Evolutionary conservation across 2,888 invertebrate genomes (phyloP), one percentile per base, ranked within the genome.

Genomic region (Sabellastarte sp.): DNA sequence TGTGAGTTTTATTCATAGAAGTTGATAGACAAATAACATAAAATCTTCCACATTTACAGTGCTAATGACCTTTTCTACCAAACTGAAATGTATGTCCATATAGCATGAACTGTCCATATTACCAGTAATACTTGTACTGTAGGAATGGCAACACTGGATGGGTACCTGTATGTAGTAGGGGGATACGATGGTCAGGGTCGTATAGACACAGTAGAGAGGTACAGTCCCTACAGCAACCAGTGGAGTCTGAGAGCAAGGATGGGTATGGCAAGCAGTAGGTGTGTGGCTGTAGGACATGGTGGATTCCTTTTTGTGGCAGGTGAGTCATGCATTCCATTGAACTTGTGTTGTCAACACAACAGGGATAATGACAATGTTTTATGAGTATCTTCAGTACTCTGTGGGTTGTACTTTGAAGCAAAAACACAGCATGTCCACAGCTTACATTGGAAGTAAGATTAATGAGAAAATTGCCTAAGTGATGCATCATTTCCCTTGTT

Each of bases 241-340:
- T 63, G 63, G 63, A 53, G 26, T 24, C 50, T 20, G 10, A 31
- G 26, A 10, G 24, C 33, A n/a, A 4, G n/a, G 32, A 55, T 64
- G 57, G 15, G 26, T 50, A 24, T 50, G 15, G 57, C 64, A 4
- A 32, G 60, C 32, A 64, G 60, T 32, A 20, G 64, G 15, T 60
- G 60, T 32, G 57, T 60, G 52, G 64, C 64, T 32, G 50, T 30
- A 20, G 50, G 64, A 2, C 20, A 20, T 31, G 50, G 60, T 50
- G 64, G 64, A n/a, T 57, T 32, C 20, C 32, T 64, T 20, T 64
- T 60, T 57, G 60, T 64, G 15, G 64, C 60, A 30, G 64, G 64
- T 64, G 26, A 3, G 61, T 30, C 5, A n/a, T n/a, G n/a, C n/a
- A n/a, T n/a, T n/a, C n/a, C 41, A n/a, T 28, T 15, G 20, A 53